These are phyloP conservation scores for Ormyrus pomaceus DNA, from an alignment of 2,888 invertebrate species.

Conservation along the genomic window DNA sequence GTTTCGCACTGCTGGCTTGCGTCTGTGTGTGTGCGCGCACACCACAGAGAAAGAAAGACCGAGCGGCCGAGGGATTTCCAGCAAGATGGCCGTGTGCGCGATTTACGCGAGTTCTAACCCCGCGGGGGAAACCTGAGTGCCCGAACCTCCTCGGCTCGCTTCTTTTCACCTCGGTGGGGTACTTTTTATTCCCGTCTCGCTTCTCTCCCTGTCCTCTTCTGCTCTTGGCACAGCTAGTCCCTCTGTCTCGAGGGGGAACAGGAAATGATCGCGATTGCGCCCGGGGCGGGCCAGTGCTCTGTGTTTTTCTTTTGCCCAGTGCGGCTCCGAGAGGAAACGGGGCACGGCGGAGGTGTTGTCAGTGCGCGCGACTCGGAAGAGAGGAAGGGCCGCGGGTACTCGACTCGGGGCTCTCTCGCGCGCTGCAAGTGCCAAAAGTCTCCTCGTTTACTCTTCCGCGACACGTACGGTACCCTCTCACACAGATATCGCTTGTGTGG, in stretches of 20 bases:
- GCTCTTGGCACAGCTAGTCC: background rate
- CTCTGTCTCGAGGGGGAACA: background rate
- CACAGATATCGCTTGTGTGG: background rate
- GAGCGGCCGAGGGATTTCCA: slow-evolving; percentile 66
- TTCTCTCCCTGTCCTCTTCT: background rate
- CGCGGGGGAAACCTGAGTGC: no score
- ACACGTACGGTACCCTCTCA: background rate
- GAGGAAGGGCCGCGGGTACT: background rate
- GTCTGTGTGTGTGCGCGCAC: background rate
- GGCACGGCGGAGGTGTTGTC: no score
- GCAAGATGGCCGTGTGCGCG: slow-evolving; percentile 72
- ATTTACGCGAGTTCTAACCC: slow-evolving; percentile 59
- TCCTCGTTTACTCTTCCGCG: slow-evolving; percentile 1
- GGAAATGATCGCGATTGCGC: background rate
- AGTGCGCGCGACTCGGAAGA: no score
- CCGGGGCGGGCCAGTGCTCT: background rate
- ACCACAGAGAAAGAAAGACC: slow-evolving; percentile 43
- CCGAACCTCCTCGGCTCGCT: no score
- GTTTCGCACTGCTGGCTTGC: slow-evolving; percentile 21
- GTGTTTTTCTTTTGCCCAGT: no score
- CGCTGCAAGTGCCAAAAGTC: slow-evolving; percentile 22
- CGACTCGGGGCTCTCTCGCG: slow-evolving; percentile 2
- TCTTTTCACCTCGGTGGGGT: no score
- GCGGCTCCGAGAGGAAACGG: no score
- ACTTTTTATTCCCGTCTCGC: background rate